Base-by-base conservation (phyloP, 2,113 vertebrate species). In the Abramis brama region DNA sequence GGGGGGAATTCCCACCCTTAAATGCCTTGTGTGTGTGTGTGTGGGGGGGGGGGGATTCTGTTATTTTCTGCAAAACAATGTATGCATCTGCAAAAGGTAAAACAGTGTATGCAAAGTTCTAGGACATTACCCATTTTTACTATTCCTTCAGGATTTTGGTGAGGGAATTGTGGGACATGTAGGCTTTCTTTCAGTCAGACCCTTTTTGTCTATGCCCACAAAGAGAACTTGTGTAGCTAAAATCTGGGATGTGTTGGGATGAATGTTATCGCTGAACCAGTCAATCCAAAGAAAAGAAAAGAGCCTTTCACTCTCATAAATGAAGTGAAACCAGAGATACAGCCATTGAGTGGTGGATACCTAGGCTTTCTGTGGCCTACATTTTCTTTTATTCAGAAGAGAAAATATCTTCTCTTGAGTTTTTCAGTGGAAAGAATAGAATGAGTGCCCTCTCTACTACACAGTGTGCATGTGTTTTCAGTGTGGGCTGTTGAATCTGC, bases 231-330 rank as follows among this genome's bases (percentile, higher is more conserved):
- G 62, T 88, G 73, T 70, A 57, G 82, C 62, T 23, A 23, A 71
- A 71, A 57, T 77, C 43, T 79, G 70, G 85, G 73, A 85, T 85
- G 87, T 88, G 87, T 90, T 76, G 45, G 64, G 64, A 68, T 66
- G 85, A 86, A 89, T 74, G 87, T 83, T 88, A 88, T 87, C 85
- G 19, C 75, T 80, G 25, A 71, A 85, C 52, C 78, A 88, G 73
- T 80, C 78, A 39, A 76, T 83, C 55, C n/a, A 73, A 77, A 73
- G 23, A 80, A 68, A 78, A 80, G 82, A 90, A 88, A 88, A 86
- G 78, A 36, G 64, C 33, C 85, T 86, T 90, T 88, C 39, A 87
- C 64, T 83, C 60, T 55, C 70, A 74, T n/a, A 59, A 64, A 80
- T 55, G 50, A 55, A 15, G 68, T 82, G 85, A 77, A 87, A 84